Evolutionary conservation across 1,140 invertebrate species (phyloP).

Genomic region (Neodiprion fabricii): DNA sequence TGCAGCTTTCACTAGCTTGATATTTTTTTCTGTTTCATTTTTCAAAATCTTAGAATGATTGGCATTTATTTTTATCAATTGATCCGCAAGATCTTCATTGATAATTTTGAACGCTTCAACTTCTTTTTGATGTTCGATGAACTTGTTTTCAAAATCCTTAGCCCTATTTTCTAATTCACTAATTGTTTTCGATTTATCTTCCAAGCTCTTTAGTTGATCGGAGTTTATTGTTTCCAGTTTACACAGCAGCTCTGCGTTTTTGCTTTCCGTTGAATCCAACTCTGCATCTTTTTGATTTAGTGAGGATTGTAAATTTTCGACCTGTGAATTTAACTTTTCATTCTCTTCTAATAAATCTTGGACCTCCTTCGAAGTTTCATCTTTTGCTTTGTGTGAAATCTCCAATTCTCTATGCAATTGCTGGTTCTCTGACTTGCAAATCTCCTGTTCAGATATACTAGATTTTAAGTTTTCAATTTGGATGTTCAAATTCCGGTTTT

Average conservation of each 20-base stretch:
- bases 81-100: constrained; percentile 30
- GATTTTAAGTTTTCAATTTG: constrained; percentile 5
- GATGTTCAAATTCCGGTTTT: not conserved
- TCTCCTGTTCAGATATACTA: not conserved
- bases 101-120: constrained; percentile 29
- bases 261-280: not conserved
- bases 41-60: not conserved
- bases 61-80: not conserved
- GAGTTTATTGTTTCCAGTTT: constrained; percentile 3
- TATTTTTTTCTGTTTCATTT: not conserved
- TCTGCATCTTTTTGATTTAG: not conserved
- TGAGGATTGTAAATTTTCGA: not conserved
- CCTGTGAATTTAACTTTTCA: not conserved
- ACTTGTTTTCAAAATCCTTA: constrained; percentile 25
- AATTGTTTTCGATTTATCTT: not conserved
- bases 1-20: constrained; percentile 24
- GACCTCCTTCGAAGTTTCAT: not conserved
- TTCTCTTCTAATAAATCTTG: not conserved
- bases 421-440: not conserved
- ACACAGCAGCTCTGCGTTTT: not conserved
- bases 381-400: not conserved
- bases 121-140: constrained; percentile 27
- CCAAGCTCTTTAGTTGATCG: not conserved
- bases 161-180: constrained; percentile 17
- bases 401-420: not conserved